Evolutionary conservation across 2,113 vertebrate genomes (phyloP), one percentile per base, ranked within the genome.

Genomic region (Anarrhichthys ocellatus): DNA sequence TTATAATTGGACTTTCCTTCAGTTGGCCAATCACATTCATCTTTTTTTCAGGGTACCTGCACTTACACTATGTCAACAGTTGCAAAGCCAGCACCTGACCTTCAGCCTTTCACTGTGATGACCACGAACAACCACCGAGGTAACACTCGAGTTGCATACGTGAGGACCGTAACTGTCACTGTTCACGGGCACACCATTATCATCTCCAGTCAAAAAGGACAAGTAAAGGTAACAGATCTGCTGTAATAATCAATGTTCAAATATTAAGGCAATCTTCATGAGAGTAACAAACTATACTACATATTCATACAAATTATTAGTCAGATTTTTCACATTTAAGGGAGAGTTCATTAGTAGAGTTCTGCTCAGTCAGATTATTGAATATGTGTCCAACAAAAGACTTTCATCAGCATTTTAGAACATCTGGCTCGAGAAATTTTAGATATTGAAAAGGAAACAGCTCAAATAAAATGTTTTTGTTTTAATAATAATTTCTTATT

Each of bases 1-100:
- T n/a, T n/a, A n/a, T n/a, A n/a, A n/a, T n/a, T n/a, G n/a, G n/a
- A n/a, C n/a, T n/a, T n/a, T n/a, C n/a, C n/a, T n/a, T n/a, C n/a
- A n/a, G n/a, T n/a, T n/a, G n/a, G n/a, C n/a, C n/a, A n/a, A n/a
- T n/a, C n/a, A n/a, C n/a, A n/a, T n/a, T n/a, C n/a, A n/a, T n/a
- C n/a, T n/a, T n/a, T n/a, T n/a, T n/a, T 73, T 54, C 75, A 86
- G 84, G 84, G 80, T 34, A 29, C 80, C 84, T 86, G 84, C 50
- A 59, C 70, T 20, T 86, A 86, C 65, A 61, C 75, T n/a, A 61
- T 82, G 64, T 18, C 84, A 34, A 79, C 70, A n/a, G 64, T 86
- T 42, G 11, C 3, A 24, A 48, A 70, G 18, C 14, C 0, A 32
- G 58, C 32, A 0, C 1, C 80, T 0, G 40, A 46, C 48, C 75